Evolutionary conservation across 2,113 vertebrate genomes (phyloP).

Genomic region (Platysternon megacephalum): DNA sequence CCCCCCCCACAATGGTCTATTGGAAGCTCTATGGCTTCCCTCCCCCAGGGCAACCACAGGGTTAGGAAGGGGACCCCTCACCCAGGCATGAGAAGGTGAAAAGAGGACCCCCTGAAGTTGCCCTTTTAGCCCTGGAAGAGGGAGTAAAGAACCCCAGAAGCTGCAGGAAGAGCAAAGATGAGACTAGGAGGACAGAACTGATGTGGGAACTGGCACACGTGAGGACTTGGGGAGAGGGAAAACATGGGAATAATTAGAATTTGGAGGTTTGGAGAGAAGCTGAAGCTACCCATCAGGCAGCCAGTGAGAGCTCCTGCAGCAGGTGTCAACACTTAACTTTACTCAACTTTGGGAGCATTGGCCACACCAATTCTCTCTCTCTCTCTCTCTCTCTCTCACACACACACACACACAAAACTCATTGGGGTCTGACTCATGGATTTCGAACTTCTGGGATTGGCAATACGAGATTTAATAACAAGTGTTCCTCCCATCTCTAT

Average conservation of each 20-base stretch:
- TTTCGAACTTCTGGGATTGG: not conserved
- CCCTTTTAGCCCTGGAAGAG: not conserved
- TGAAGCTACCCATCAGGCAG: not conserved
- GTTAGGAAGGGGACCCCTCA: not conserved
- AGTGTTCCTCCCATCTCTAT: not conserved
- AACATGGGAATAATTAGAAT: not conserved
- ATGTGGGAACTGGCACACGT: not conserved
- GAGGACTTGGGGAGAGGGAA: not conserved
- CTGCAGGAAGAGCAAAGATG: not conserved
- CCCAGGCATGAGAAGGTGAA: not conserved
- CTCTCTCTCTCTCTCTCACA: not conserved
- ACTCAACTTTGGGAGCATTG: not conserved
- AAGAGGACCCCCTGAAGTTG: not conserved
- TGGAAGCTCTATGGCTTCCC: not conserved
- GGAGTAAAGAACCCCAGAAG: not conserved
- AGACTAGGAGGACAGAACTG: not conserved
- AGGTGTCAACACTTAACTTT: not conserved
- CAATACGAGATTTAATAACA: not conserved
- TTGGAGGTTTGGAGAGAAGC: not conserved
- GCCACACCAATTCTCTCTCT: not conserved
- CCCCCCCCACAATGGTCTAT: not conserved
- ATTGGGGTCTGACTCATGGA: not conserved
- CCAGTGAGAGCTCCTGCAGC: not conserved
- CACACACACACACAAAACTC: not conserved
- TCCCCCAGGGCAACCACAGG: too few species aligned